Percentiles rank a stretch among this genome's conserved stretches.
These are phyloP conservation scores for Callinectes sapidus DNA, from an alignment of 2,888 invertebrate genomes.

Conservation along the genomic window DNA sequence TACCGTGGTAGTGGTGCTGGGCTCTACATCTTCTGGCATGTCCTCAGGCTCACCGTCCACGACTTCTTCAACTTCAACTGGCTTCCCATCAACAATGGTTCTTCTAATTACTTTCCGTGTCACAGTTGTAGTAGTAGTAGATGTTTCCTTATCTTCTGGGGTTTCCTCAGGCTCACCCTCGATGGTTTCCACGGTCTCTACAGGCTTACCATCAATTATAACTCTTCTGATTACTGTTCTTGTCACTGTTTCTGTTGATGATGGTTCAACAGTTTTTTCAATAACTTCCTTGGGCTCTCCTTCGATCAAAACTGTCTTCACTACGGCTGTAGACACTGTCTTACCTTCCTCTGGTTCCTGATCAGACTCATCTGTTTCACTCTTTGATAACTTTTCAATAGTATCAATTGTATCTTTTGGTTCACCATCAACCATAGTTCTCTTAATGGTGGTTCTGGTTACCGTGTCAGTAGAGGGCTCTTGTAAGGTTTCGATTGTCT, in stretches of 20 bases:
- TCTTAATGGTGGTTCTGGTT: constrained; percentile 15
- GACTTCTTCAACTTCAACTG: constrained; percentile 34
- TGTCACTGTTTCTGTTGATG: constrained; percentile 14
- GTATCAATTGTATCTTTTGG: constrained; percentile 42
- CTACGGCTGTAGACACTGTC: background rate
- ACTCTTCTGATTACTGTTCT: constrained; percentile 29
- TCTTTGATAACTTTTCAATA: constrained; percentile 19
- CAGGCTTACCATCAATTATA: background rate
- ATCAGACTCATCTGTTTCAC: constrained; percentile 28
- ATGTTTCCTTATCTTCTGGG: background rate
- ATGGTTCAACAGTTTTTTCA: constrained; percentile 1
- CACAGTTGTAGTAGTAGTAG: constrained; percentile 37
- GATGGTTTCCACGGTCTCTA: constrained; percentile 39
- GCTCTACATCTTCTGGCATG: constrained; percentile 41
- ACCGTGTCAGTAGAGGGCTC: constrained; percentile 34
- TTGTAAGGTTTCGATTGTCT: constrained; percentile 34
- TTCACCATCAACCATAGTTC: constrained; percentile 38
- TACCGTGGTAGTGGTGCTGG: constrained; percentile 18
- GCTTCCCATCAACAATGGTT: constrained; percentile 12
- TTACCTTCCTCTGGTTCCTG: background rate
- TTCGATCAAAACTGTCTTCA: constrained; percentile 11
- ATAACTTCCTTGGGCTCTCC: background rate
- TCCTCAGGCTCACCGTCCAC: constrained; percentile 47
- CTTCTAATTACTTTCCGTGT: constrained; percentile 38
- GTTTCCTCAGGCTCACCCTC: constrained; percentile 51